These are phyloP conservation scores for Clavelina lepadiformis DNA, from an alignment of 23 tunicate species.

Conservation along the genomic window DNA sequence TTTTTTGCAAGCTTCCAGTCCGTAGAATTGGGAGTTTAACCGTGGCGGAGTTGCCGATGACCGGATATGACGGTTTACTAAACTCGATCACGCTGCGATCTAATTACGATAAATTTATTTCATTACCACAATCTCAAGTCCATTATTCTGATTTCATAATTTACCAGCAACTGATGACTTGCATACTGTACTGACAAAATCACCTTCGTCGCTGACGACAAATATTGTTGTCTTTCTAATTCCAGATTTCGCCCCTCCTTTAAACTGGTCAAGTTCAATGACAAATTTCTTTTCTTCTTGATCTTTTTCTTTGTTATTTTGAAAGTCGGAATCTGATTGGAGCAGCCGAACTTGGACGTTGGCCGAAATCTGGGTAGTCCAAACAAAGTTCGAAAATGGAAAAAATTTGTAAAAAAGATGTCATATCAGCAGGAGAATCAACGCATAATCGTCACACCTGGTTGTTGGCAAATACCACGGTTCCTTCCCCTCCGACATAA, in stretches of 20 bases:
- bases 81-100: conserved; percentile 93
- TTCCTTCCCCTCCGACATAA: conserved; percentile 67
- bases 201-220: conserved; percentile 88
- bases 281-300: conserved; percentile 67
- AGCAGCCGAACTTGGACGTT: conserved; percentile 16
- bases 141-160: neutral
- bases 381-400: neutral
- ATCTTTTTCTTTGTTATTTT: conserved; percentile 28
- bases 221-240: conserved; percentile 42
- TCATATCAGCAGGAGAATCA: neutral
- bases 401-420: neutral
- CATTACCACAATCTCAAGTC: neutral
- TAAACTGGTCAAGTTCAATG: conserved; percentile 78
- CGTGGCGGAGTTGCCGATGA: conserved; percentile 81
- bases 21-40: conserved; percentile 82
- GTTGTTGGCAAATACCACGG: conserved; percentile 61
- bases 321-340: no score
- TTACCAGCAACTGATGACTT: neutral
- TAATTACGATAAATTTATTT: conserved; percentile 2
- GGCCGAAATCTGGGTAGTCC: conserved; percentile 10
- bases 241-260: conserved; percentile 88
- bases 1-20: conserved; percentile 76
- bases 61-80: conserved; percentile 91
- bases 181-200: no score
- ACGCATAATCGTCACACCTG: conserved; percentile 39